phyloP scores from a whole-genome alignment of 2,113 vertebrate species.

The Albula goreensis region DNA sequence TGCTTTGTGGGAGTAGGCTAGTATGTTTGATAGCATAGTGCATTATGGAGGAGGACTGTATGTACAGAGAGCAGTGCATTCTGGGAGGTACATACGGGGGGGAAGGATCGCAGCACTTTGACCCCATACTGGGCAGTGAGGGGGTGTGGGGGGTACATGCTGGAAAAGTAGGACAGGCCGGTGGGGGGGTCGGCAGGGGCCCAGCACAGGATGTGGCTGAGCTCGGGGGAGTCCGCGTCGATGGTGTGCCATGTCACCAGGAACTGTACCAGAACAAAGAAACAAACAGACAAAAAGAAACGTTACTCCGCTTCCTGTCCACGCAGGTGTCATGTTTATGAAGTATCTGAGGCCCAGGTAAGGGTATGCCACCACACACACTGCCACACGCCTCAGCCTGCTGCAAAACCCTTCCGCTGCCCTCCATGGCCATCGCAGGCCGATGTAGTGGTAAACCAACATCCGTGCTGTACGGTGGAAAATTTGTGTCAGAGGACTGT shows the following conservation, averaged over 20 bases:
- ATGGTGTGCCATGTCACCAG: conserved; percentile 98
- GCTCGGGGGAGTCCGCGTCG: conserved; percentile 93
- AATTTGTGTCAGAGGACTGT: no score
- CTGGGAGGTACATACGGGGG: conserved; percentile 77
- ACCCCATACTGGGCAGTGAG: conserved; percentile 96
- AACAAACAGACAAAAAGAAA: background rate
- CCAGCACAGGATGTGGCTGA: conserved; percentile 96
- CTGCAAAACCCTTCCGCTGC: no score
- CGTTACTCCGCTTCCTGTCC: background rate
- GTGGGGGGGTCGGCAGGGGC: conserved; percentile 93
- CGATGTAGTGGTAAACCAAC: no score
- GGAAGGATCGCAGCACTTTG: conserved; percentile 94
- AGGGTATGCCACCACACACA: no score
- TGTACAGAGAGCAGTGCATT: background rate
- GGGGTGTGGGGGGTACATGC: conserved; percentile 96
- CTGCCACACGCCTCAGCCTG: no score
- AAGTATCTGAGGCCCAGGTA: no score
- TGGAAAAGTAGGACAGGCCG: conserved; percentile 96
- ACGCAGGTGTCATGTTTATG: no score
- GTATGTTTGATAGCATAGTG: no score
- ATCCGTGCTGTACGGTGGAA: no score
- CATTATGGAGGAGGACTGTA: background rate
- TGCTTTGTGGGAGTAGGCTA: no score
- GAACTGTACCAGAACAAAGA: conserved; percentile 70
- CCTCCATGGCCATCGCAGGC: no score